Base-by-base conservation (phyloP, 1,140 invertebrate species). In the Achroia grisella region DNA sequence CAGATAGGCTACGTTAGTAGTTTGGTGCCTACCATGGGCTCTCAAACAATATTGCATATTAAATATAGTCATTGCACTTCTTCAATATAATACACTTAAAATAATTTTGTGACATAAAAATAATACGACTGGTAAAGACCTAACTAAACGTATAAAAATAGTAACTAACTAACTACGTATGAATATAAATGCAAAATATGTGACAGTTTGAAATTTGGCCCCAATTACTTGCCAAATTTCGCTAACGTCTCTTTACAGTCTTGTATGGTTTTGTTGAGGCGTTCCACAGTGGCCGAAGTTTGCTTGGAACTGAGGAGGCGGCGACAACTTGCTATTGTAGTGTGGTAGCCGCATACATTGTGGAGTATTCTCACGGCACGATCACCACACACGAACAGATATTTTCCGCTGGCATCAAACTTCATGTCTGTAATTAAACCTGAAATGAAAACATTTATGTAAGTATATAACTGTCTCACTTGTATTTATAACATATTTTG, bases 271-370 rank as follows among this genome's bases (percentile, higher is more conserved):
- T 91, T 89, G 52, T 91, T 87, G 2, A 95, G 82, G 27, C 94
- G 86, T 72, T 95, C 93, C 66, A 90, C 91, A 12, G 92, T 92
- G 6, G 91, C 91, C 0, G 92, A 90, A 1, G 89, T 90, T 49
- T 89, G 89, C 31, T 86, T 87, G 42, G 89, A 86, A 37, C 88
- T 87, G 6, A 93, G 72, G 59, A 92, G 91, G 11, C 90, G 82
- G 55, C 88, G 87, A 4, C 94, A 89, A 15, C 90, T 90, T 27
- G 85, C 82, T 35, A 94, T 90, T 1, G 88, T 89, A 9, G 91
- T 91, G 51, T 89, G 85, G 62, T 93, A 92, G 4, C 94, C 94
- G 46, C 93, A 90, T 8, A 96, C 88, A 64, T 97, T 97, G 62
- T 93, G 90, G 56, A 96, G 92, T 11, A 97, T 89, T 36, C 92